Evolutionary conservation across 1,140 invertebrate genomes (phyloP).

Genomic region (Steinernema khuongi): DNA sequence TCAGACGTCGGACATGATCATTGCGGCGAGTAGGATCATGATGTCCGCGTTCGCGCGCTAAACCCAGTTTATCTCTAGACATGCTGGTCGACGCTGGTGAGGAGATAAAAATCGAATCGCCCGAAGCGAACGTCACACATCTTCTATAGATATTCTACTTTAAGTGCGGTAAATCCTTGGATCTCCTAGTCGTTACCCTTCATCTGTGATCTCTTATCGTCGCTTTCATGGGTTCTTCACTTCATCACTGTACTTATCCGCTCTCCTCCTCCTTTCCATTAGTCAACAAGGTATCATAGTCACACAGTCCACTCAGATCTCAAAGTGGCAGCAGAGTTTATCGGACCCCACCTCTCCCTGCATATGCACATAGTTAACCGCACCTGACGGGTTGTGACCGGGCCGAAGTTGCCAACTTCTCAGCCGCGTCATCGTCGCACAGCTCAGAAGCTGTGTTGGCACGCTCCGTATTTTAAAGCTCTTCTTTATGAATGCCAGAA

Average conservation of each 20-base stretch:
- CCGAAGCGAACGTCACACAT: neutral
- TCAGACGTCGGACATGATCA: neutral
- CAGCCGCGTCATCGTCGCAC: too few species aligned
- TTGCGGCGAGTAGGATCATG: neutral
- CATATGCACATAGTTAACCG: too few species aligned
- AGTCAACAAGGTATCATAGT: too few species aligned
- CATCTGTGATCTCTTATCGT: slow-evolving; percentile 15
- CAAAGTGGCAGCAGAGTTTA: neutral
- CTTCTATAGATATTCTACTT: slow-evolving; percentile 8
- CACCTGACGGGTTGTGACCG: too few species aligned
- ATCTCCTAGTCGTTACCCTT: slow-evolving; percentile 12
- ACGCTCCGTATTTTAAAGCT: too few species aligned
- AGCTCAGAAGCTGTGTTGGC: too few species aligned
- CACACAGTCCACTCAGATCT: neutral
- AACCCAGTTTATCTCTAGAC: neutral
- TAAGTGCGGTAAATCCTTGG: neutral
- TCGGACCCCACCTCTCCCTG: neutral
- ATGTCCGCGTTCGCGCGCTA: neutral
- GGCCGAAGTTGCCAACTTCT: too few species aligned
- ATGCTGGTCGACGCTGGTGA: neutral
- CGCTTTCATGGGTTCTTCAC: neutral
- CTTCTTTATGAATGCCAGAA: too few species aligned
- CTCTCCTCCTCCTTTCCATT: too few species aligned
- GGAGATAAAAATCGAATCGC: slow-evolving; percentile 3
- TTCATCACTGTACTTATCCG: neutral